Evolutionary conservation across 2,797 vertebrate species (phyloP).

Genomic region (Sarcophilus harrisii): DNA sequence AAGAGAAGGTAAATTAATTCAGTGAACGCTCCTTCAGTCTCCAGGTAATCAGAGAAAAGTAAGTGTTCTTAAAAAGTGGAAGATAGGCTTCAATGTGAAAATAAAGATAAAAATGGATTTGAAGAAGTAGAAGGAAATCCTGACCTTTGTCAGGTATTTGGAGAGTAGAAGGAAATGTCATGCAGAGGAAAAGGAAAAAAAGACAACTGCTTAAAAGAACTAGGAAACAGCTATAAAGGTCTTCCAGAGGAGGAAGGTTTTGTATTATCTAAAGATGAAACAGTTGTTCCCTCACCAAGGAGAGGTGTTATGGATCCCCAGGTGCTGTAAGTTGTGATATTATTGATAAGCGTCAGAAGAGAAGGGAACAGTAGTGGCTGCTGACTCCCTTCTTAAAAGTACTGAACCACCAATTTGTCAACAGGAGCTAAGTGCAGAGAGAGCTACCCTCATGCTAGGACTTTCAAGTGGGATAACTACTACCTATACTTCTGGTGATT

Average conservation of each 20-base stretch:
- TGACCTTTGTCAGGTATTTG: not conserved
- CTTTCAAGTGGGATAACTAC: not conserved
- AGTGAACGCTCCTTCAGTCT: not conserved
- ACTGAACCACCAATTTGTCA: not conserved
- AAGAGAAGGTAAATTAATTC: not conserved
- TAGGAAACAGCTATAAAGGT: not conserved
- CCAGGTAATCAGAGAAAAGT: not conserved
- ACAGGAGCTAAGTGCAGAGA: not conserved
- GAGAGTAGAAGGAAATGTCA: not conserved
- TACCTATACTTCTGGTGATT: not conserved
- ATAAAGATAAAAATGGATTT: not conserved
- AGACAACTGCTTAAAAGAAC: not conserved
- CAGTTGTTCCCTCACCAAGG: not conserved
- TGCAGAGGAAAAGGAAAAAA: not conserved
- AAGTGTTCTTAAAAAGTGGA: not conserved
- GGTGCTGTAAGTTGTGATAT: not conserved
- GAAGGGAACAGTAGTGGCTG: not conserved
- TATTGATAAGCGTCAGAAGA: not conserved
- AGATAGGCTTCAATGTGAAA: not conserved
- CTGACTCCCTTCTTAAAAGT: not conserved
- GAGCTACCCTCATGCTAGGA: not conserved
- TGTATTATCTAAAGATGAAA: not conserved
- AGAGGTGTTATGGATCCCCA: not conserved
- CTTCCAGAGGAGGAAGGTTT: not conserved
- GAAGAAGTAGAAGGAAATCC: not conserved